Conservation (phyloP, 2,113 vertebrate species). For the Emydura subglobosa region DNA sequence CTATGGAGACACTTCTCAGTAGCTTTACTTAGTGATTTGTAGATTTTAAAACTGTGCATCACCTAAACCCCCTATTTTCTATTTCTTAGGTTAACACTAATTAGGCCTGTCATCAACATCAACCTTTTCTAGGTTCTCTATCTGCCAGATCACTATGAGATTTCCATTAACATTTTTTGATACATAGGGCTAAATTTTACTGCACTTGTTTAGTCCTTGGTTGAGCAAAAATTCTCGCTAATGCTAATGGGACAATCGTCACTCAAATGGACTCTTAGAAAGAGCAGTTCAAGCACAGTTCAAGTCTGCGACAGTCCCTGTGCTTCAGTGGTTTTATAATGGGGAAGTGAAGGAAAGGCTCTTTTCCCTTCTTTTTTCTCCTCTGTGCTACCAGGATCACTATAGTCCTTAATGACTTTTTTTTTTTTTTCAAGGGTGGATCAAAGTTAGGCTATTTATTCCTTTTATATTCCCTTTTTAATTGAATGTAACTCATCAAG, state of each 20-base stretch:
- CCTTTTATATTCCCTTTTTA: background rate
- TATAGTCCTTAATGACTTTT: background rate
- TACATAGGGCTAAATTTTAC: background rate
- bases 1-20: background rate
- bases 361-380: background rate
- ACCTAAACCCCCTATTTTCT: background rate
- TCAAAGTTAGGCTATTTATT: background rate
- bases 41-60: constrained; percentile 9
- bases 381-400: background rate
- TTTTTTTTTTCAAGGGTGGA: background rate
- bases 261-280: accelerated
- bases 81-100: background rate
- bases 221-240: background rate
- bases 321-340: background rate
- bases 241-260: background rate
- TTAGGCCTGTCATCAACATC: background rate
- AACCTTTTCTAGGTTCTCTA: background rate
- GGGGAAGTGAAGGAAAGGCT: background rate
- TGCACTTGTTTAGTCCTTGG: background rate
- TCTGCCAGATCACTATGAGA: background rate
- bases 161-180: background rate
- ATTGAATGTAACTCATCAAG: background rate
- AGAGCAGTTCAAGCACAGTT: background rate
- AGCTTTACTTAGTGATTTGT: constrained; percentile 10
- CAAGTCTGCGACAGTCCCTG: background rate